These are phyloP conservation scores for Macrostomum lignano DNA, from an alignment of 1,140 invertebrate species.

Conservation along the genomic window DNA sequence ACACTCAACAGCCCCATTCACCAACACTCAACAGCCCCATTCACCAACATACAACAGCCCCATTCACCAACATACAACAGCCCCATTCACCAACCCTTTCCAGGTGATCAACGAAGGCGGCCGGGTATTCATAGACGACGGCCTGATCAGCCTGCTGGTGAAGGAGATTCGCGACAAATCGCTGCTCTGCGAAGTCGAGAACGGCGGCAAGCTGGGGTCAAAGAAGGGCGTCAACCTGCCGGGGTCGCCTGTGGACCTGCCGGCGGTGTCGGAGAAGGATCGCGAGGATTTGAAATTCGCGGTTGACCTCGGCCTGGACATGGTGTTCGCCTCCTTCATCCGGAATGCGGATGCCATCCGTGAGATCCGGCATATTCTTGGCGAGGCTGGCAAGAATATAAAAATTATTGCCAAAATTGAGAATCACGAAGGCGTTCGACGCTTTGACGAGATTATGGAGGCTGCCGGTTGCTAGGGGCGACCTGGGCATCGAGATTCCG, in stretches of 20 bases:
- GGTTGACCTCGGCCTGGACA: conserved; percentile 78
- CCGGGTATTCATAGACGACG: conserved; percentile 59
- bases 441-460: conserved; percentile 64
- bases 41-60: too few species aligned
- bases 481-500: conserved; percentile 86
- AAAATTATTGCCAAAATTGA: conserved; percentile 87
- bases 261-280: conserved; percentile 91
- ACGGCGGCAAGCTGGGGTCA: conserved; percentile 70
- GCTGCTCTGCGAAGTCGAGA: conserved; percentile 58
- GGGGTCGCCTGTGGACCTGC: conserved; percentile 71
- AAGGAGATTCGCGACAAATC: conserved; percentile 33
- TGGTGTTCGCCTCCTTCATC: conserved; percentile 96
- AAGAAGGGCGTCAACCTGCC: conserved; percentile 83
- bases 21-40: too few species aligned
- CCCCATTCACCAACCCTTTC: too few species aligned
- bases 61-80: too few species aligned
- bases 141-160: conserved; percentile 71
- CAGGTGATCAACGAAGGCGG: not conserved
- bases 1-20: too few species aligned
- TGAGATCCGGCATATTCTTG: conserved; percentile 55
- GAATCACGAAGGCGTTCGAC: conserved; percentile 30
- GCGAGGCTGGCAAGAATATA: conserved; percentile 47
- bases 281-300: conserved; percentile 72
- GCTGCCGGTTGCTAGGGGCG: conserved; percentile 69
- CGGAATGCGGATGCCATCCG: conserved; percentile 55